Evolutionary conservation across 2,797 vertebrate species (phyloP).

Genomic region (Gouania willdenowi): DNA sequence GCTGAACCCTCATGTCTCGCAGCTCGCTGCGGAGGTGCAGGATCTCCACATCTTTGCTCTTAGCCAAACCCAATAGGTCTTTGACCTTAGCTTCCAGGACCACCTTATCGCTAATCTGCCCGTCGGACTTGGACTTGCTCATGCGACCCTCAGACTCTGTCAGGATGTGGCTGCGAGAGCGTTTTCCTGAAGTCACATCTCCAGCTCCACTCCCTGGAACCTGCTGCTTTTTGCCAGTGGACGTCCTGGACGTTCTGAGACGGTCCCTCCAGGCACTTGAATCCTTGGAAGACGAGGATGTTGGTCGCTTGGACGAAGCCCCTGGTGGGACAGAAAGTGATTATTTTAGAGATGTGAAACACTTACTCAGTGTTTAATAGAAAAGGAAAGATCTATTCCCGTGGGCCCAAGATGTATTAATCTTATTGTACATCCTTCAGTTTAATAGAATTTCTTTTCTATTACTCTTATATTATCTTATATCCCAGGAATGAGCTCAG

Average conservation of each 20-base stretch:
- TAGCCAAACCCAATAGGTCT: conserved; percentile 86
- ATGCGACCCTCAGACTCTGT: conserved; percentile 83
- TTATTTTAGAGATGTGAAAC: too few species aligned
- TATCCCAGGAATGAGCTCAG: too few species aligned
- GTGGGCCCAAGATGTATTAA: too few species aligned
- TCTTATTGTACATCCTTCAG: too few species aligned
- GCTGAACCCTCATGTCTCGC: conserved; percentile 86
- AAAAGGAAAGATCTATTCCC: too few species aligned
- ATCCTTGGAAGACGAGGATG: conserved; percentile 83
- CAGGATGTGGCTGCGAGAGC: conserved; percentile 78
- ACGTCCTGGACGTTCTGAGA: conserved; percentile 80
- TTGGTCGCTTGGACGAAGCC: conserved; percentile 78
- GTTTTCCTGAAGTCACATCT: conserved; percentile 74
- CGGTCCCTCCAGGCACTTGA: conserved; percentile 84
- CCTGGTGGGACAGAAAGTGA: conserved; percentile 40
- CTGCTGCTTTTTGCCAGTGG: conserved; percentile 83
- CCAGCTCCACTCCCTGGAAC: conserved; percentile 35
- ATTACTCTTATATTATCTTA: too few species aligned
- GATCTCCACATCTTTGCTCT: conserved; percentile 94
- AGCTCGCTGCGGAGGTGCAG: conserved; percentile 86
- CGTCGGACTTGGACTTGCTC: conserved; percentile 94
- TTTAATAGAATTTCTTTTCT: too few species aligned
- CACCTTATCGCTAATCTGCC: conserved; percentile 89
- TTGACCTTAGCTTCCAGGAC: conserved; percentile 90
- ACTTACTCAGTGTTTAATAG: too few species aligned